Percentiles rank a stretch among this genome's conserved stretches.
These are phyloP conservation scores for Ormyrus pomaceus DNA, from an alignment of 2,888 invertebrate genomes.

Conservation along the genomic window DNA sequence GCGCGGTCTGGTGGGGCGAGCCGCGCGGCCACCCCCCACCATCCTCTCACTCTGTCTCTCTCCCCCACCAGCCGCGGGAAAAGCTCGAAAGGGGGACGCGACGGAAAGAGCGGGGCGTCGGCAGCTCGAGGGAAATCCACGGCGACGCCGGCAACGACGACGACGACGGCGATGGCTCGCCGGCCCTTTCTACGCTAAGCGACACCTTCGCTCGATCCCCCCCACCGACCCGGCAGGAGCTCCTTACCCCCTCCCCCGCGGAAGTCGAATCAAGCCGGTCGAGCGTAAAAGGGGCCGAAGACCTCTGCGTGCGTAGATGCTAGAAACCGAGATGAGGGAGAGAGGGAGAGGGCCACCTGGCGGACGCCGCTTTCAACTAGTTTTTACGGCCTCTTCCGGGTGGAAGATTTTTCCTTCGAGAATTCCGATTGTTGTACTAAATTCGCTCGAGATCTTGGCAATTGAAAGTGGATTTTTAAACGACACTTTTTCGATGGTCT, in stretches of 20 bases:
- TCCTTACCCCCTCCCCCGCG: background rate
- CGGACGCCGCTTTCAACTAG: slow-evolving; percentile 36
- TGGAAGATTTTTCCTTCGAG: slow-evolving; percentile 22
- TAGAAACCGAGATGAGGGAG: background rate
- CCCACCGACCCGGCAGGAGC: background rate
- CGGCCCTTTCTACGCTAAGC: slow-evolving; percentile 1
- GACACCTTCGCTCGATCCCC: background rate
- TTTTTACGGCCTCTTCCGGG: slow-evolving; percentile 29
- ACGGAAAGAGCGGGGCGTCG: slow-evolving; percentile 9
- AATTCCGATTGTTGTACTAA: too few relatives aligned
- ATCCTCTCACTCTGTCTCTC: too few relatives aligned
- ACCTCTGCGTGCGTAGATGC: background rate
- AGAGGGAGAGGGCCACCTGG: slow-evolving; percentile 28
- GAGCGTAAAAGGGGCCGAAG: slow-evolving; percentile 22
- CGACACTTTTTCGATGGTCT: too few relatives aligned
- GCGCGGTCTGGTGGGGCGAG: background rate
- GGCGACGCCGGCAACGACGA: background rate
- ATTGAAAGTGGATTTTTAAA: too few relatives aligned
- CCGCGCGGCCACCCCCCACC: background rate
- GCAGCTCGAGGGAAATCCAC: background rate
- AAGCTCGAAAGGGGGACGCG: background rate
- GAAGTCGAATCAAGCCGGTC: background rate
- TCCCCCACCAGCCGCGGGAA: background rate
- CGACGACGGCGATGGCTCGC: too few relatives aligned
- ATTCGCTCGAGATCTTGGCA: too few relatives aligned